Percentiles rank a stretch among this genome's conserved stretches.
phyloP scores from a whole-genome alignment of 2,888 invertebrate genomes.

The Orthonevra nobilis region DNA sequence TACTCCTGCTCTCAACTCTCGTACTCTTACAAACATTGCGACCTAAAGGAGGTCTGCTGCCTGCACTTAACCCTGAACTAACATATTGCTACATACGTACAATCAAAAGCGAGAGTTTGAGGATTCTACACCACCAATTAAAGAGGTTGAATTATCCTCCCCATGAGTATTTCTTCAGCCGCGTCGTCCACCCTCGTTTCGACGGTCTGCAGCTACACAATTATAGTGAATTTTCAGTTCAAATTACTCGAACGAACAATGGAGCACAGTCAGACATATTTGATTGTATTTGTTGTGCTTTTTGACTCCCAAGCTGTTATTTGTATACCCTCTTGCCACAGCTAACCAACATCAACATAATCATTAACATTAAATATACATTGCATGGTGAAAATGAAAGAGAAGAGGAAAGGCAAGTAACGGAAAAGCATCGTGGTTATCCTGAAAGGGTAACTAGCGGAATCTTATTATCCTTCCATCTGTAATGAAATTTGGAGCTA shows the following conservation, averaged over 20 bases:
- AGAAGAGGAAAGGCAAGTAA: not conserved
- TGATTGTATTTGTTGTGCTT: constrained; percentile 56
- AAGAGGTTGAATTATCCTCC: constrained; percentile 57
- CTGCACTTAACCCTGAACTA: constrained; percentile 53
- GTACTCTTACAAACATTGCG: no score
- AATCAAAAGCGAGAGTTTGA: not conserved
- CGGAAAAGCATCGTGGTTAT: constrained; percentile 35
- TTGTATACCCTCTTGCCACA: not conserved
- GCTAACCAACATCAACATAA: constrained; percentile 53
- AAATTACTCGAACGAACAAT: constrained; percentile 49
- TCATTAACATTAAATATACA: constrained; percentile 67
- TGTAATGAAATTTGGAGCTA: constrained; percentile 68
- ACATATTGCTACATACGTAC: constrained; percentile 3
- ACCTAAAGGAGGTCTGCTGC: constrained; percentile 51
- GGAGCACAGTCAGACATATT: constrained; percentile 49
- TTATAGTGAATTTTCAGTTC: constrained; percentile 51
- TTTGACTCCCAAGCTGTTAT: constrained; percentile 16
- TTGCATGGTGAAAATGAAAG: constrained; percentile 8
- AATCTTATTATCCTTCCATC: constrained; percentile 67
- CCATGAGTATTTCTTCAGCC: no score
- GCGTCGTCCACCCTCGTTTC: not conserved
- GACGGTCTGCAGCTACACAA: constrained; percentile 1
- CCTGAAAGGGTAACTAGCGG: constrained; percentile 64
- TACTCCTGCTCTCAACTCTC: no score
- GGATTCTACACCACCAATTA: constrained; percentile 57